Conservation (phyloP, 2,113 vertebrate genomes). For the Nannospalax galili region DNA sequence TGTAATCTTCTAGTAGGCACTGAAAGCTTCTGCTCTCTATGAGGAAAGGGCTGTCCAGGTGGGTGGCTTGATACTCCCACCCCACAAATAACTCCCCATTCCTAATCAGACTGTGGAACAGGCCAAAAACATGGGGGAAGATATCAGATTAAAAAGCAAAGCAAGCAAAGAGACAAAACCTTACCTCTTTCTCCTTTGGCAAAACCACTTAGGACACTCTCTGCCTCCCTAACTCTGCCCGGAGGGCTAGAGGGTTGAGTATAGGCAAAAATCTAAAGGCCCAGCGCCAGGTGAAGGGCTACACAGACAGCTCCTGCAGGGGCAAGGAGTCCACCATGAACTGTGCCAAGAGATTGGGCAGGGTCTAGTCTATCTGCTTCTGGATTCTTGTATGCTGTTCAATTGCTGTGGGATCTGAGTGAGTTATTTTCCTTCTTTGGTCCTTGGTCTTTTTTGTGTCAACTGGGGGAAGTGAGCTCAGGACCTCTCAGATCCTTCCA, state of each 20-base stretch:
- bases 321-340: background rate
- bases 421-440: background rate
- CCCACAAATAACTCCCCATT: background rate
- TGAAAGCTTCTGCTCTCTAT: background rate
- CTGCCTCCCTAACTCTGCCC: background rate
- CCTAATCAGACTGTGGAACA: background rate
- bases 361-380: background rate
- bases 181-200: background rate
- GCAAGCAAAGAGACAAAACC: background rate
- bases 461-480: background rate
- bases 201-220: background rate
- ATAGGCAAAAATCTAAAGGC: background rate
- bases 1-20: background rate
- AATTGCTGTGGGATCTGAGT: background rate
- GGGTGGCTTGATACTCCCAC: background rate
- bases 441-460: background rate
- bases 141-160: background rate
- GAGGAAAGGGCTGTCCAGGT: background rate
- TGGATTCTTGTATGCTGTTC: background rate
- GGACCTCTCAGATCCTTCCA: background rate
- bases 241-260: background rate
- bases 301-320: accelerated
- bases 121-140: background rate
- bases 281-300: background rate
- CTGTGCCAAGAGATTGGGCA: background rate